These are phyloP conservation scores for Erpetoichthys calabaricus DNA, from an alignment of 2,797 vertebrate genomes.

Conservation along the genomic window DNA sequence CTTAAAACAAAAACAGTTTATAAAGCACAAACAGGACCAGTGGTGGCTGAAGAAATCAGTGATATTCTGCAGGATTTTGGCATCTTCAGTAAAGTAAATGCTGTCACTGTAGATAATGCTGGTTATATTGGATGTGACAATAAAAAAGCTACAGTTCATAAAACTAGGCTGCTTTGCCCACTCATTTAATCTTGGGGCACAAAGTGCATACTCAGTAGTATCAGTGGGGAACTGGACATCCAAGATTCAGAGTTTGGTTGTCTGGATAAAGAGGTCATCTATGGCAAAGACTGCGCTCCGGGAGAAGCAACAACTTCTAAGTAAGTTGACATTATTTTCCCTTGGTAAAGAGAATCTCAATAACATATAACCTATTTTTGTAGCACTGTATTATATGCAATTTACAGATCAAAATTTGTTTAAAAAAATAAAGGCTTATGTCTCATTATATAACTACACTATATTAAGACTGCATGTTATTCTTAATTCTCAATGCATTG, in stretches of 20 bases:
- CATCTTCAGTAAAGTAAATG: constrained; percentile 11
- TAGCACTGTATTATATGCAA: no score
- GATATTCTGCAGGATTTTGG: constrained; percentile 12
- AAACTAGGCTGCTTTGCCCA: constrained; percentile 10
- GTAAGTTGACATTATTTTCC: not conserved
- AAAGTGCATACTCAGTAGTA: constrained; percentile 4
- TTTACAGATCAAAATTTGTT: no score
- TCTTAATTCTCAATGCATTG: no score
- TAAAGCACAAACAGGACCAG: constrained; percentile 5
- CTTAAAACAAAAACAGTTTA: constrained; percentile 10
- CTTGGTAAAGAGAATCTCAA: no score
- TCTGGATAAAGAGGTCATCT: constrained; percentile 15
- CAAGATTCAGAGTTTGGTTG: constrained; percentile 5
- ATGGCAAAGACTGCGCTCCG: constrained; percentile 9
- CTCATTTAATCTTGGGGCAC: constrained; percentile 13
- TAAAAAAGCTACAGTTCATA: constrained; percentile 13
- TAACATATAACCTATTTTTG: no score
- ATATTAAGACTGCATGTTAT: no score
- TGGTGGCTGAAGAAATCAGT: constrained; percentile 5
- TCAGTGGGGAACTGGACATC: constrained; percentile 12
- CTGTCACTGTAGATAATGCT: constrained; percentile 13
- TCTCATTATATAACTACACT: no score
- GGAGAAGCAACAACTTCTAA: constrained; percentile 6
- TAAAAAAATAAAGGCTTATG: no score
- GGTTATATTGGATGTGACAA: constrained; percentile 7